Conservation (phyloP, 2,113 vertebrate genomes). For the Nothocercus julius region DNA sequence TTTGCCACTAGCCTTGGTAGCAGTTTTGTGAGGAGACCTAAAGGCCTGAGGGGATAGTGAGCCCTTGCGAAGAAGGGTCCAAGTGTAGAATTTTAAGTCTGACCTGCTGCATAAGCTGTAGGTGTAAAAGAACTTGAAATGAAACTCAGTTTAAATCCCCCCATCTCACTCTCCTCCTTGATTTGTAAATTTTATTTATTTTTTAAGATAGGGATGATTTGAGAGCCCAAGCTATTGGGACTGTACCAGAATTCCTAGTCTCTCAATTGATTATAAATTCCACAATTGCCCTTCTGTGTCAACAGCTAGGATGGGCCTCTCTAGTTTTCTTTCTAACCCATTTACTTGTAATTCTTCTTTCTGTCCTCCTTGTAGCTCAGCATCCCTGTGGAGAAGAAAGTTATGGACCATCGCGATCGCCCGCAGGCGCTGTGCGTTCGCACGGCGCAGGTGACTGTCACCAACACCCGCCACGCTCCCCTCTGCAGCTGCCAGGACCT, state of each 20-base stretch:
- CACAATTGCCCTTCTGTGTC: not conserved
- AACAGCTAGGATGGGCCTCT: not conserved
- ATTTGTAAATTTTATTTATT: not conserved
- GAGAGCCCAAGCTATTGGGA: not conserved
- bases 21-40: not conserved
- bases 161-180: not conserved
- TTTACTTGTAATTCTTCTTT: not conserved
- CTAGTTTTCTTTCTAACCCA: not conserved
- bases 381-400: constrained; percentile 90
- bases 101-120: not conserved
- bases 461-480: constrained; percentile 89
- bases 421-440: constrained; percentile 84
- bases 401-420: constrained; percentile 85
- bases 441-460: constrained; percentile 77
- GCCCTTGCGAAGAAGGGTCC: not conserved
- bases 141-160: not conserved
- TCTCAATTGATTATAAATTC: not conserved
- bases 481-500: constrained; percentile 78
- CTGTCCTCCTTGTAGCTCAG: constrained; percentile 75
- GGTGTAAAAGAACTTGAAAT: not conserved
- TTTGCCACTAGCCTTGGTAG: not conserved
- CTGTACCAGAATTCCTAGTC: not conserved
- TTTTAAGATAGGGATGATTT: not conserved
- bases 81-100: not conserved
- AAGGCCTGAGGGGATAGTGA: not conserved